Conservation (phyloP, 2,113 vertebrate species). For the Channa maculata region DNA sequence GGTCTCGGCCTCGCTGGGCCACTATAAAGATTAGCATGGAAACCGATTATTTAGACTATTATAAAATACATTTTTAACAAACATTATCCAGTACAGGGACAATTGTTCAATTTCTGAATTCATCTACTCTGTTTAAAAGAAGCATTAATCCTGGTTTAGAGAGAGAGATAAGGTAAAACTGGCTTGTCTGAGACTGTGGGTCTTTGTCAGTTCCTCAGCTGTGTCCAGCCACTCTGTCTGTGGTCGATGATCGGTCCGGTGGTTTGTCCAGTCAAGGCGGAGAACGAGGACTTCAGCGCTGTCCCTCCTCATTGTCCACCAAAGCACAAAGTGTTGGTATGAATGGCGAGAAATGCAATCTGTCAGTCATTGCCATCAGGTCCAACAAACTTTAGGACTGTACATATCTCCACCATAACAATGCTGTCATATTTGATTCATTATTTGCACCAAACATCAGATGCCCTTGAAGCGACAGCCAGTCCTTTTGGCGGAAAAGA, state of each 20-base stretch:
- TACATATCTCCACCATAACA: no score
- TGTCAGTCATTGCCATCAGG: no score
- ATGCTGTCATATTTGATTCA: background rate
- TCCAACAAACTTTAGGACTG: background rate
- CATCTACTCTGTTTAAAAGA: no score
- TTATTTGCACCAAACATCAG: conserved; percentile 23
- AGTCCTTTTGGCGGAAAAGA: conserved; percentile 85
- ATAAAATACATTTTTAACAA: no score
- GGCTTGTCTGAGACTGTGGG: background rate
- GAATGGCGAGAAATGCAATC: conserved; percentile 20
- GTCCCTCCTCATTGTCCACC: conserved; percentile 84
- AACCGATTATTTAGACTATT: no score
- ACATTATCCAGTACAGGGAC: no score
- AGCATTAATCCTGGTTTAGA: no score
- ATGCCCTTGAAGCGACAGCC: conserved; percentile 81
- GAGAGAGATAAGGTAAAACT: no score
- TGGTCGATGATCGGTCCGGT: conserved; percentile 84
- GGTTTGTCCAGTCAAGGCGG: conserved; percentile 78
- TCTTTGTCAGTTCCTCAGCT: conserved; percentile 72
- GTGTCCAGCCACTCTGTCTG: conserved; percentile 83
- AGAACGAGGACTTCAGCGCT: conserved; percentile 86
- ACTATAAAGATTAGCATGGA: no score
- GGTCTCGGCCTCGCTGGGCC: no score
- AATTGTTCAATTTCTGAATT: no score
- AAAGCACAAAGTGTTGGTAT: conserved; percentile 85